Evolutionary conservation across 2,113 vertebrate genomes (phyloP).

Genomic region (Azemiops feae): DNA sequence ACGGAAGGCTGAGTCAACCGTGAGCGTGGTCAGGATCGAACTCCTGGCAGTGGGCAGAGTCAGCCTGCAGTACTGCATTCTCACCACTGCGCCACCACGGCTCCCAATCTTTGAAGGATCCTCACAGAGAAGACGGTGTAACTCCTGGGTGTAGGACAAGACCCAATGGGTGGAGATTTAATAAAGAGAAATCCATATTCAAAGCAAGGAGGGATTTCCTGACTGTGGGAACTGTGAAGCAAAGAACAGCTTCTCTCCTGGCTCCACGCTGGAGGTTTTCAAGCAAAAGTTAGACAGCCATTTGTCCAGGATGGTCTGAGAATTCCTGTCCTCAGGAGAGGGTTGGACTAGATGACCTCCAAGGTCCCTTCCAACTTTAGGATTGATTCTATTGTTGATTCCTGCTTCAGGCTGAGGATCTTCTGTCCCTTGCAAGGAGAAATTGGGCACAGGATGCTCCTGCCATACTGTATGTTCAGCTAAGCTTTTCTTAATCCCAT

Average conservation of each 20-base stretch:
- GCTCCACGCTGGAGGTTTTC: not conserved
- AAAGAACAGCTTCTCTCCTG: not conserved
- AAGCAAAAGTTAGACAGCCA: not conserved
- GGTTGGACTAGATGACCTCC: not conserved
- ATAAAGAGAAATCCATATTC: not conserved
- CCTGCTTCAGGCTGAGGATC: not conserved
- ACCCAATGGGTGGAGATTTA: not conserved
- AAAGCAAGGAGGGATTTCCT: not conserved
- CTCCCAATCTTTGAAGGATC: not conserved
- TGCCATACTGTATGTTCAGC: not conserved
- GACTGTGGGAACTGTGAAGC: not conserved
- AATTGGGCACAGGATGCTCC: not conserved
- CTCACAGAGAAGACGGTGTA: not conserved
- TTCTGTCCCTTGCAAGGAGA: not conserved
- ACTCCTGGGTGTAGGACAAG: not conserved
- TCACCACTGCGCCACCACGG: too few species aligned
- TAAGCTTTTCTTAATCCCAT: not conserved
- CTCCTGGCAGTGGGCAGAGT: too few species aligned
- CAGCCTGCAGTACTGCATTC: too few species aligned
- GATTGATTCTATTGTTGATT: not conserved
- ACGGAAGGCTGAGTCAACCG: too few species aligned
- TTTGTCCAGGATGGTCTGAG: not conserved
- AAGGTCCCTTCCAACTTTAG: not conserved
- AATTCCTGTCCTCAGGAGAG: not conserved
- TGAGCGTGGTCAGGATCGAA: too few species aligned